Base-by-base conservation (phyloP, 2,888 invertebrate species). In the Acanthosepion pharaonis region DNA sequence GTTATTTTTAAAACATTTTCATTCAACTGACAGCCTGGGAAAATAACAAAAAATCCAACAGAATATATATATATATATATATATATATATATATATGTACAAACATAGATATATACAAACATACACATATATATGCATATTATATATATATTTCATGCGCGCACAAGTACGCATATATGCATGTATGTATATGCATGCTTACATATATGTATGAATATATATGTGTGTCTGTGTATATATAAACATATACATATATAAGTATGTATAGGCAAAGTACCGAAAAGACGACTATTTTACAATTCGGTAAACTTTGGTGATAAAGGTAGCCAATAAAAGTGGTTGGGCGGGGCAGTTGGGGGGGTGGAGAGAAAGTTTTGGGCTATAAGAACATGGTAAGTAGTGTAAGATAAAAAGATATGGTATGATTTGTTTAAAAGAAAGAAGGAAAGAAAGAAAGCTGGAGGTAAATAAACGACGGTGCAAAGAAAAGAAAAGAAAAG, bases 131-230 rank as follows among this genome's bases (percentile, higher is more conserved):
- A 92, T 6, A 51, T 25, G n/a, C 51, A 51, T 92, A 92, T 25
- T 9, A 92, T 48, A 92, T 6, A 42, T 6, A 42, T 33, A n/a
- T 91, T 5, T 28, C 33, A 91, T 91, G 25, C n/a, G 25, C 25
- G 25, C 25, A 91, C 25, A 91, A 42, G 15, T 92, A 92, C 15
- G 25, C 15, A 92, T 48, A 92, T 15, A 92, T 48, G 25, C 15
- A 92, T 48, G 25, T 48, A 92, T 48, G 25, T 15, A 92, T 20
- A 92, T 48, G 25, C 15, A 49, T 25, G 25, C 15, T 15, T 92
- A 92, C 48, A 92, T 92, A 48, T 92, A 92, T 92, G 25, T 92
- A 92, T 92, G 20, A 20, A 48, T 92, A 48, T 92, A 48, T 42
- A 20, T 48, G 28, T 92, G 28, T 92, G 28, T 92, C 28, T 92